Base-by-base conservation (phyloP, 1,140 invertebrate species). In the Caerostris extrusa region DNA sequence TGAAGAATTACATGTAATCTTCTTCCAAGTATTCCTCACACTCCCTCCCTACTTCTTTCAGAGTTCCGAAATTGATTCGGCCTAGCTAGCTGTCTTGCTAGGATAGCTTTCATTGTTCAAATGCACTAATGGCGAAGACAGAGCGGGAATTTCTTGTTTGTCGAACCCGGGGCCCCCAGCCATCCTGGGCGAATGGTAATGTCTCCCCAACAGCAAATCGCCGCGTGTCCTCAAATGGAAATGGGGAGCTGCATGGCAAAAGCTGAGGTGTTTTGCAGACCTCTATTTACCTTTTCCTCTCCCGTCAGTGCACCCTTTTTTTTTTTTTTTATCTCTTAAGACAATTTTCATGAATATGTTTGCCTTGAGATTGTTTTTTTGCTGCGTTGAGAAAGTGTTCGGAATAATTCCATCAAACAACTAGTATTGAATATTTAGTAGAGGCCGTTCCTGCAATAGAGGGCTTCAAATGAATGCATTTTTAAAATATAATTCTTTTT, bases 21-120 rank as follows among this genome's bases (percentile, higher is more conserved):
- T 85, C n/a, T 56, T 57, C 83, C 17, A 85, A 85, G 83, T 60
- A 85, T 85, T 85, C 57, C 83, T 7, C 83, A 6, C 55, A 12
- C 77, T 34, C 4, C 77, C 14, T 50, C 53, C 55, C 82, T 6
- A 6, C 83, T 50, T 5, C 1, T 58, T 60, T 58, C 19, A n/a
- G n/a, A 85, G 83, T 85, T 85, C 83, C 55, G 53, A 85, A 85
- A 85, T 85, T 85, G 83, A 85, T 85, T 85, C 50, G 71, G n/a
- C 56, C 57, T 85, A 85, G 83, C 83, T 77, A 14, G 71, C 71
- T 77, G 50, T 77, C 71, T 77, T 77, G 71, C 71, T 34, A 77
- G 50, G 71, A 57, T 57, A 85, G n/a, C 83, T 58, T 34, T 77
- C 83, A 85, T 85, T 85, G 83, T 85, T 57, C 83, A 85, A 85